Base-by-base conservation (phyloP, 1,140 invertebrate species). In the Eupristina koningsbergeri region DNA sequence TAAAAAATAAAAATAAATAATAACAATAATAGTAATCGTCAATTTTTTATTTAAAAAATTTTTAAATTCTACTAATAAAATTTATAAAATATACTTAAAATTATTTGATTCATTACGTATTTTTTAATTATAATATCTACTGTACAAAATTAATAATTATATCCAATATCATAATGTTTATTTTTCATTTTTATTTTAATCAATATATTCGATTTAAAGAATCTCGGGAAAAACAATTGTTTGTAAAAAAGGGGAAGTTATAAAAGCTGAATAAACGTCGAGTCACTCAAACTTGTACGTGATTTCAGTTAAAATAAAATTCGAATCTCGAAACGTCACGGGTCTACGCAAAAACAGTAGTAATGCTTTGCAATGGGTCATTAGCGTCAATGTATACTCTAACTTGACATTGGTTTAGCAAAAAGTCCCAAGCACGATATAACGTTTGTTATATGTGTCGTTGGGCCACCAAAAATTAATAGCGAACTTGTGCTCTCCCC, bases 361-460 rank as follows among this genome's bases (percentile, higher is more conserved):
- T n/a, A 77, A 77, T 77, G 47, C 8, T 8, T 77, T 61, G 26
- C 36, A 26, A 41, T 47, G 3, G 29, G 61, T 69, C 6, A 79
- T 67, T 67, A 79, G 69, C 47, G 45, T 77, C 75, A 34, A 53
- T 58, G 61, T 78, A 45, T 47, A 64, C 31, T 31, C 6, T 3
- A 36, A 0, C 29, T 73, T 34, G 50, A 74, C 67, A 29, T 81
- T 1, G 45, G 15, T 39, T 11, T 11, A 22, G 39, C n/a, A 74
- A 82, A 64, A 67, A 39, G 63, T 31, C 29, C 34, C 8, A 9
- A 41, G 31, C 26, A 58, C 45, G 47, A 29, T 15, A 58, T 41
- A 39, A 41, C 26, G 61, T 83, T 58, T 61, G 61, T 83, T 58
- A 73, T 64, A 78, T 36, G 47, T 45, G 81, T 83, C 81, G n/a